These are phyloP conservation scores for Lasioglossum oenotherae DNA, from an alignment of 2,888 invertebrate genomes.

Conservation along the genomic window DNA sequence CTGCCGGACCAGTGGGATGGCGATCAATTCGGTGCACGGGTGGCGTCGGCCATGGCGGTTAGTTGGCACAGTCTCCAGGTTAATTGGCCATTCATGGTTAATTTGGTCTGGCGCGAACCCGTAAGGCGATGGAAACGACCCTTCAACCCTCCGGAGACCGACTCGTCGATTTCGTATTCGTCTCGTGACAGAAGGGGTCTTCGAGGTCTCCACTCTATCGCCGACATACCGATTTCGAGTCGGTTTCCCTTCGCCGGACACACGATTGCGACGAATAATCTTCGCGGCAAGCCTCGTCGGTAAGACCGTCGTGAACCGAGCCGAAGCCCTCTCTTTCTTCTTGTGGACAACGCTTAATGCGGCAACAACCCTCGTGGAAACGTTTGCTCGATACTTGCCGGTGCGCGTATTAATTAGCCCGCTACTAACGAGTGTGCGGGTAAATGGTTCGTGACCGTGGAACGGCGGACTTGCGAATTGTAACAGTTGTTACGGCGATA, in stretches of 20 bases:
- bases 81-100: conserved; percentile 84
- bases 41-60: conserved; percentile 68
- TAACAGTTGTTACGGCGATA: conserved; percentile 75
- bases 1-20: conserved; percentile 39
- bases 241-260: conserved; percentile 25
- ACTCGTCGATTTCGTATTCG: conserved; percentile 79
- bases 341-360: conserved; percentile 48
- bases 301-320: neutral
- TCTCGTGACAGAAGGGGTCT: conserved; percentile 68
- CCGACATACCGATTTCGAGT: conserved; percentile 62
- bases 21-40: conserved; percentile 68
- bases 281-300: neutral
- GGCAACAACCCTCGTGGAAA: conserved; percentile 49
- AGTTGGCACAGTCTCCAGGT: conserved; percentile 78
- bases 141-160: conserved; percentile 70
- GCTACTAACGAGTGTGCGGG: conserved; percentile 72
- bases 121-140: conserved; percentile 78
- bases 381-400: conserved; percentile 71
- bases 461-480: conserved; percentile 71
- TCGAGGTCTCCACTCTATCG: conserved; percentile 54
- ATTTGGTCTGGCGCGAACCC: conserved; percentile 80
- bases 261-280: conserved; percentile 38
- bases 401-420: conserved; percentile 74
- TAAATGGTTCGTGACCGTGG: conserved; percentile 74
- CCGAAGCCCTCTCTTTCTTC: conserved; percentile 12